phyloP scores from a whole-genome alignment of 1,140 invertebrate species.

The Bombus sibiricus region DNA sequence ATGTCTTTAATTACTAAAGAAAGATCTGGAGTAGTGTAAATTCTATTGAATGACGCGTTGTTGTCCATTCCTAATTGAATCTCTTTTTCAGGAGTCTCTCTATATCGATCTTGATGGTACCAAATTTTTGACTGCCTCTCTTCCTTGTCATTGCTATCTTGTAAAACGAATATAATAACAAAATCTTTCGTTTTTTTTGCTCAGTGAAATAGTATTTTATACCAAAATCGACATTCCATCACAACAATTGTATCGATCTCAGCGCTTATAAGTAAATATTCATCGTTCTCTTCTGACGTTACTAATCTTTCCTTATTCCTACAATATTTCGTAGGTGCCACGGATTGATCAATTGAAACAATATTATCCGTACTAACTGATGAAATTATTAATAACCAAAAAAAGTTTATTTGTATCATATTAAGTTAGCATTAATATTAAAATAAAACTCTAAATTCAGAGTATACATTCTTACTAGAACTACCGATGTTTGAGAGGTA shows the following conservation, averaged over 20 bases:
- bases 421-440: not conserved
- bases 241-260: slow-evolving; percentile 76
- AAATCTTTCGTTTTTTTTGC: not conserved
- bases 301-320: slow-evolving; percentile 79
- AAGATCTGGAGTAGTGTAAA: slow-evolving; percentile 78
- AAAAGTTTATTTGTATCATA: slow-evolving; percentile 1
- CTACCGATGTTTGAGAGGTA: no score
- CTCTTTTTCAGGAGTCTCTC: slow-evolving; percentile 71
- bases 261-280: slow-evolving; percentile 80
- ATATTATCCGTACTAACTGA: slow-evolving; percentile 2
- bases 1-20: slow-evolving; percentile 80
- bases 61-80: slow-evolving; percentile 82
- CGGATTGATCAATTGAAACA: slow-evolving; percentile 36
- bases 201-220: slow-evolving; percentile 24
- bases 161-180: not conserved
- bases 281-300: slow-evolving; percentile 77
- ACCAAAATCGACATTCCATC: slow-evolving; percentile 82
- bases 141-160: slow-evolving; percentile 72
- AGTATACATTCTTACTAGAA: not conserved
- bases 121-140: slow-evolving; percentile 81
- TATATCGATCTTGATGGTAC: slow-evolving; percentile 80
- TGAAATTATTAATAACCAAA: slow-evolving; percentile 31
- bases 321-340: slow-evolving; percentile 73
- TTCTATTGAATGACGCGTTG: slow-evolving; percentile 77
- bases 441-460: not conserved